Evolutionary conservation across 2,888 invertebrate genomes (phyloP).

Genomic region (Cephus pygmeus): DNA sequence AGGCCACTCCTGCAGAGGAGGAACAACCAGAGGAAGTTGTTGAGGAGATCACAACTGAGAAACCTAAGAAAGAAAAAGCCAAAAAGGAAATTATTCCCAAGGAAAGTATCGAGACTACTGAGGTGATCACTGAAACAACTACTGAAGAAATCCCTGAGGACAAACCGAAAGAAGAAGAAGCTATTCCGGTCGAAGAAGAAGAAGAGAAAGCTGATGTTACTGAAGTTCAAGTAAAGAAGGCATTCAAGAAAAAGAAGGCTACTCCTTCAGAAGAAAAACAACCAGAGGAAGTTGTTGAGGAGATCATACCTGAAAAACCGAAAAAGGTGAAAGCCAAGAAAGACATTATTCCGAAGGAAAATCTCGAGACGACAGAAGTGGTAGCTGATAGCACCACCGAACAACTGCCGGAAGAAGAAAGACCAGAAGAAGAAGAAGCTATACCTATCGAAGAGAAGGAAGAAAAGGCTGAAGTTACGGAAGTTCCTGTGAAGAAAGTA

Average conservation of each 20-base stretch:
- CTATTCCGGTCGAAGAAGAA: constrained; percentile 40
- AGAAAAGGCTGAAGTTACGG: constrained; percentile 26
- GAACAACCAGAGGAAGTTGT: constrained; percentile 45
- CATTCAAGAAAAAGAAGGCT: constrained; percentile 50
- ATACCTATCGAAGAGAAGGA: constrained; percentile 30
- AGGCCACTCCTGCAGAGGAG: constrained; percentile 39
- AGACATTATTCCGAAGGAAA: constrained; percentile 34
- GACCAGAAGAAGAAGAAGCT: constrained; percentile 23
- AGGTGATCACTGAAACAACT: constrained; percentile 37
- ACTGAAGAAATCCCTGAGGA: constrained; percentile 36
- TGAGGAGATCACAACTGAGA: too few relatives aligned
- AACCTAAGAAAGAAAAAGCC: too few relatives aligned
- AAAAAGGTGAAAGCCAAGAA: constrained; percentile 38
- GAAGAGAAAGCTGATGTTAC: constrained; percentile 47
- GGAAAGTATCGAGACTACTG: constrained; percentile 14
- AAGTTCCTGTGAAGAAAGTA: constrained; percentile 13
- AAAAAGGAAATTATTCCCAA: too few relatives aligned
- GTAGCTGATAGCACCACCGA: constrained; percentile 41
- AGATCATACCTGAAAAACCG: constrained; percentile 38
- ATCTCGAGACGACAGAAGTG: constrained; percentile 43
- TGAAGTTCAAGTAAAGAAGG: constrained; percentile 63
- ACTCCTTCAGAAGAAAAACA: constrained; percentile 44
- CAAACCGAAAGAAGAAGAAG: constrained; percentile 29
- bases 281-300: constrained; percentile 38
- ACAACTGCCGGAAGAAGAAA: constrained; percentile 25